Percentiles rank a stretch among this genome's conserved stretches.
Conservation (phyloP, 2,888 invertebrate species). For the Epinotia ramella region DNA sequence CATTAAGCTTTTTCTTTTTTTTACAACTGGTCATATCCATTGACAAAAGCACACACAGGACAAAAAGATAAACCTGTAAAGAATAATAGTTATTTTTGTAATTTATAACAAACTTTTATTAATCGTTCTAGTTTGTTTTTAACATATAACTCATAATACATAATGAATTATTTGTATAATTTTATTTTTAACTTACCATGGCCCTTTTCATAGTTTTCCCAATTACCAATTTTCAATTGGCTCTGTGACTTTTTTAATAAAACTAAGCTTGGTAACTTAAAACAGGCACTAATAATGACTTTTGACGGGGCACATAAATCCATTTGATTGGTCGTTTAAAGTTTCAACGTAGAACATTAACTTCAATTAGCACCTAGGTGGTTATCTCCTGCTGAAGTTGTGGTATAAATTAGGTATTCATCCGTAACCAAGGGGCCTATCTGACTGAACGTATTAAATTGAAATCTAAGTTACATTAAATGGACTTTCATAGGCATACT, state of each 20-base stretch:
- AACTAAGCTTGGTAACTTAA: not conserved
- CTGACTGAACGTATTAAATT: not conserved
- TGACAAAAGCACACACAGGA: conserved; percentile 1
- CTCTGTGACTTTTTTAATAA: not conserved
- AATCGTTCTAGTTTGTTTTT: not conserved
- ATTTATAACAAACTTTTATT: not conserved
- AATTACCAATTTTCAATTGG: not conserved
- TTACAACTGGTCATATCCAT: conserved; percentile 1
- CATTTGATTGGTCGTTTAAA: conserved; percentile 12
- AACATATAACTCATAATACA: no score
- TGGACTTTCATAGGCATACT: no score
- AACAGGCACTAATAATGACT: not conserved
- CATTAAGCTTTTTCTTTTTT: not conserved
- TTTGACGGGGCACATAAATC: not conserved
- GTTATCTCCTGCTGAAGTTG: not conserved
- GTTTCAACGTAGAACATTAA: conserved; percentile 1
- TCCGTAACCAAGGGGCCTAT: not conserved
- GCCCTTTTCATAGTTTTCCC: not conserved
- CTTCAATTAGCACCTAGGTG: conserved; percentile 10
- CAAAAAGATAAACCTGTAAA: not conserved
- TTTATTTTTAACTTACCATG: not conserved
- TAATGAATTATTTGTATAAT: not conserved
- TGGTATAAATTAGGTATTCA: not conserved
- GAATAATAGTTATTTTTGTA: not conserved
- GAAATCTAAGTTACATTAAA: not conserved